Percentiles rank a stretch among this genome's conserved stretches.
Conservation (phyloP, 2,888 invertebrate genomes). For the Eurytoma californica region DNA sequence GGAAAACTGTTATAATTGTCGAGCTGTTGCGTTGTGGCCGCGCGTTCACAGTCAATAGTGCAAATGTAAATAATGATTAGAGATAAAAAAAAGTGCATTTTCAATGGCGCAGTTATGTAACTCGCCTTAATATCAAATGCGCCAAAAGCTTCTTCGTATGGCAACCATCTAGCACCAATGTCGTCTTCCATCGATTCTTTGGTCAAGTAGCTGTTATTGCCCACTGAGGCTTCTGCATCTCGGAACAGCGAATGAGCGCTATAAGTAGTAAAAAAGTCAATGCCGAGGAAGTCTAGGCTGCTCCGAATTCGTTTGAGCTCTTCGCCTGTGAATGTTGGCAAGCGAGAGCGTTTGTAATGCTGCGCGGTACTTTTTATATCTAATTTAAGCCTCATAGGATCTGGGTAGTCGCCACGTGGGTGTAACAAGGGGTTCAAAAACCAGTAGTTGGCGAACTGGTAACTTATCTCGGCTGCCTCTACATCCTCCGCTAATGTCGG, state of each 20-base stretch:
- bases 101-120: neutral
- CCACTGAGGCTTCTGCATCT: neutral
- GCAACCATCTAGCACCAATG: conserved; percentile 26
- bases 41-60: no score
- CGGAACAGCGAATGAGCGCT: neutral
- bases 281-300: conserved; percentile 62
- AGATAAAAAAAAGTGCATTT: neutral
- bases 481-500: conserved; percentile 75
- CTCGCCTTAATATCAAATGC: conserved; percentile 38
- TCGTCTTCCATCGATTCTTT: conserved; percentile 45
- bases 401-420: conserved; percentile 81
- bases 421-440: conserved; percentile 82
- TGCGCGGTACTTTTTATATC: conserved; percentile 78
- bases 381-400: conserved; percentile 79
- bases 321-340: conserved; percentile 75
- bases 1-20: no score
- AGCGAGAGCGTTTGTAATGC: conserved; percentile 78
- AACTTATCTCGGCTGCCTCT: conserved; percentile 77
- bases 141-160: conserved; percentile 30
- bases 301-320: conserved; percentile 58
- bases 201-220: neutral
- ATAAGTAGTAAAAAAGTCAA: conserved; percentile 60
- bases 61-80: neutral
- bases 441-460: conserved; percentile 80
- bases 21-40: no score